Percentiles rank a stretch among this genome's conserved stretches.
phyloP scores from a whole-genome alignment of 2,888 invertebrate genomes.

The Aphrophora alni region DNA sequence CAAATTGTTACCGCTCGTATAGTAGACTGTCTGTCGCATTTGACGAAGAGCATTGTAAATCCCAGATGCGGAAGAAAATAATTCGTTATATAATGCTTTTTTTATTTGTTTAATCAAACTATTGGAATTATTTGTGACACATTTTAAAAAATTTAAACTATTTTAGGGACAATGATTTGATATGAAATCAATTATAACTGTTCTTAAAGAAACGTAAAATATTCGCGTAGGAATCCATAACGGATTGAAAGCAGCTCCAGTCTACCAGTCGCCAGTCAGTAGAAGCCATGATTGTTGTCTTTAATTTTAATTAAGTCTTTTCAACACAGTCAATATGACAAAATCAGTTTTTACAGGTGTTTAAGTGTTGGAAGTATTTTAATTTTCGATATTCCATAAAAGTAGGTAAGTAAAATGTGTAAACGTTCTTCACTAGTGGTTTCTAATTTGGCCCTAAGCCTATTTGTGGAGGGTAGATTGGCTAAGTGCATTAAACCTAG shows the following conservation, averaged over 20 bases:
- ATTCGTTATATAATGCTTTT: neutral
- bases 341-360: neutral
- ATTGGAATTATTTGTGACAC: neutral
- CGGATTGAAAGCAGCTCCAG: constrained; percentile 39
- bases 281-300: constrained; percentile 48
- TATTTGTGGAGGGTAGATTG: neutral
- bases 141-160: neutral
- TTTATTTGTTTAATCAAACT: too few species aligned
- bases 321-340: neutral
- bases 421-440: neutral
- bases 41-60: constrained; percentile 9
- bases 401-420: neutral
- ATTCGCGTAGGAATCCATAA: constrained; percentile 31
- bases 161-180: neutral
- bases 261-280: constrained; percentile 50
- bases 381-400: neutral
- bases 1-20: constrained; percentile 30
- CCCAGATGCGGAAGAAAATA: constrained; percentile 14
- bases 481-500: neutral
- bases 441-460: neutral
- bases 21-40: constrained; percentile 31
- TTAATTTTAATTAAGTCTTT: constrained; percentile 33
- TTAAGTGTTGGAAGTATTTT: neutral
- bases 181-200: neutral
- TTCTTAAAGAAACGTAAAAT: neutral